These are phyloP conservation scores for Tromatobia lineatoria DNA, from an alignment of 2,888 invertebrate species.

Conservation along the genomic window DNA sequence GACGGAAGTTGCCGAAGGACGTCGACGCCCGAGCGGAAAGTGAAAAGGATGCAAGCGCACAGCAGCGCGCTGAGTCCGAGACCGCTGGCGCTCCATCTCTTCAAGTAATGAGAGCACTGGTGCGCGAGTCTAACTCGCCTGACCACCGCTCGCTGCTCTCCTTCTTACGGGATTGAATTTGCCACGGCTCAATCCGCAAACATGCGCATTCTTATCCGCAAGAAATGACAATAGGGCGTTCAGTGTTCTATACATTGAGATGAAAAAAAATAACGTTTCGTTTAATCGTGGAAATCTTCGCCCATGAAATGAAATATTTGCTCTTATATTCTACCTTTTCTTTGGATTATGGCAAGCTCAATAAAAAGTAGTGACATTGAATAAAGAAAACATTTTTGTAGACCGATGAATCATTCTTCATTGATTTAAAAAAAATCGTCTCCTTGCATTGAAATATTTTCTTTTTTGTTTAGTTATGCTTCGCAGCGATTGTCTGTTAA, in stretches of 20 bases:
- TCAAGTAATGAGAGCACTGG: slow-evolving; percentile 55
- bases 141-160: slow-evolving; percentile 55
- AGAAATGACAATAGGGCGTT: slow-evolving; percentile 25
- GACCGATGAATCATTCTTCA: too few species aligned
- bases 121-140: slow-evolving; percentile 32
- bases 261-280: too few species aligned
- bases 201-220: slow-evolving; percentile 51
- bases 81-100: slow-evolving; percentile 63
- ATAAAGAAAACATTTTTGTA: too few species aligned
- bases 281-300: too few species aligned
- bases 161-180: slow-evolving; percentile 60
- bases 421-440: too few species aligned
- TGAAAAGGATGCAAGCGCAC: slow-evolving; percentile 73
- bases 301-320: too few species aligned
- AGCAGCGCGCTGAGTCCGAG: slow-evolving; percentile 11
- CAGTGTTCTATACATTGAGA: neutral
- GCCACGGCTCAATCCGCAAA: slow-evolving; percentile 23
- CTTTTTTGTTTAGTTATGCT: too few species aligned
- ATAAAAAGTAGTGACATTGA: too few species aligned
- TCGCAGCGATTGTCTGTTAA: neutral
- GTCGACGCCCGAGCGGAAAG: slow-evolving; percentile 74
- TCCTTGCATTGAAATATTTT: too few species aligned
- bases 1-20: slow-evolving; percentile 77
- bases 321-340: too few species aligned
- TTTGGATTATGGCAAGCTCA: too few species aligned